Percentiles rank a stretch among this genome's conserved stretches.
phyloP scores from a whole-genome alignment of 2,888 invertebrate species.

The Patella depressa region DNA sequence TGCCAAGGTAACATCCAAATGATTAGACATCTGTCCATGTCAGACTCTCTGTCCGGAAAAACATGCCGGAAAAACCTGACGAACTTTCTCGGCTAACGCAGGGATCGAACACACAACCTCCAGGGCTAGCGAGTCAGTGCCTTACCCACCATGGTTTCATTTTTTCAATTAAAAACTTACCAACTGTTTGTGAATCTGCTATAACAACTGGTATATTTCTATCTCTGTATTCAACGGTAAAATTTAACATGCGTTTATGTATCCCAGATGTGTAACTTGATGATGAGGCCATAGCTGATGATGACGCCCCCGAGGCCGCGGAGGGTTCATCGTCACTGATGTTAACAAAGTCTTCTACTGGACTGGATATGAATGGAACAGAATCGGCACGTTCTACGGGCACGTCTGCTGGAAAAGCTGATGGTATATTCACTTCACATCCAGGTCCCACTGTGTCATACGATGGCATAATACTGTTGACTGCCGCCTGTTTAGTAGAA shows the following conservation, averaged over 20 bases:
- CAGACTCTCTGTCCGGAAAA: no score
- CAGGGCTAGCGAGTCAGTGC: no score
- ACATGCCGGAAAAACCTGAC: no score
- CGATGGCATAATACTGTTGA: slow-evolving; percentile 56
- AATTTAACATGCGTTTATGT: slow-evolving; percentile 57
- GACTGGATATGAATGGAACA: slow-evolving; percentile 39
- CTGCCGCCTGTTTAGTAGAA: slow-evolving; percentile 47
- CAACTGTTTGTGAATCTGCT: slow-evolving; percentile 63
- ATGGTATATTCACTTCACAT: slow-evolving; percentile 16
- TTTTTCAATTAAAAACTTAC: slow-evolving; percentile 39
- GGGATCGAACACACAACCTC: not conserved
- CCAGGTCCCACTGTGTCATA: slow-evolving; percentile 27
- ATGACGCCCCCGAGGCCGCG: slow-evolving; percentile 50
- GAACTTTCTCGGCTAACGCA: no score
- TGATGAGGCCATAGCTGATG: slow-evolving; percentile 35
- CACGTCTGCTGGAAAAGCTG: slow-evolving; percentile 21
- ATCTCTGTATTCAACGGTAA: slow-evolving; percentile 67
- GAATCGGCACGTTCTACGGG: slow-evolving; percentile 34
- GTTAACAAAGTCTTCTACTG: slow-evolving; percentile 41
- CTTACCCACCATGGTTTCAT: no score
- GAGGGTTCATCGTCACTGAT: slow-evolving; percentile 51
- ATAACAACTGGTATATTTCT: slow-evolving; percentile 58
- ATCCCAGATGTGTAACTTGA: slow-evolving; percentile 26
- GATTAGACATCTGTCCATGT: no score
- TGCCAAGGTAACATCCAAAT: no score